These are phyloP conservation scores for Pissodes strobi DNA, from an alignment of 1,140 invertebrate species.

Conservation along the genomic window DNA sequence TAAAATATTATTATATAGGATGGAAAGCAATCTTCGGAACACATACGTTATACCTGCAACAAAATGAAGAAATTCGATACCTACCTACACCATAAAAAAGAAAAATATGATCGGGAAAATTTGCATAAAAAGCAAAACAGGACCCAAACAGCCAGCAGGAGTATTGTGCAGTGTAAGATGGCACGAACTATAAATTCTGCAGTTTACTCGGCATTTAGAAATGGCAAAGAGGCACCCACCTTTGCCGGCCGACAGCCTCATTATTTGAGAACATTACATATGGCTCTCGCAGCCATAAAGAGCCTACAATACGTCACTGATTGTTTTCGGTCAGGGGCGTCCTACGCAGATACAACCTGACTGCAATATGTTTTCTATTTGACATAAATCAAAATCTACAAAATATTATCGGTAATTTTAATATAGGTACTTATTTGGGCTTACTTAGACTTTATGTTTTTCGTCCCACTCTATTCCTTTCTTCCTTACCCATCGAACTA, in stretches of 20 bases:
- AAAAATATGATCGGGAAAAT: constrained; percentile 11
- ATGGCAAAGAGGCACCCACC: constrained; percentile 34
- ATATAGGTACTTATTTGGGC: no score
- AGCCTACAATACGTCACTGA: constrained; percentile 45
- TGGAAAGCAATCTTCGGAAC: no score
- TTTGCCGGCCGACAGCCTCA: constrained; percentile 44
- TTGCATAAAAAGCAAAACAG: constrained; percentile 26
- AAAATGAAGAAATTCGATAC: constrained; percentile 26
- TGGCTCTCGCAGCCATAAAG: constrained; percentile 41
- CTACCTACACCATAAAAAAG: constrained; percentile 6
- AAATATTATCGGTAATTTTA: no score
- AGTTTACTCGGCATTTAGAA: constrained; percentile 49
- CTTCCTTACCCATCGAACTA: no score
- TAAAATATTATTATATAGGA: no score
- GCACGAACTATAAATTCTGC: constrained; percentile 50
- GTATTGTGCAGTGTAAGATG: constrained; percentile 40
- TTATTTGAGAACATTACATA: constrained; percentile 55
- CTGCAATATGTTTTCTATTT: no score
- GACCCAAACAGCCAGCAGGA: constrained; percentile 16
- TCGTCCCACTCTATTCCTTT: no score
- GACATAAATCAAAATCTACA: no score
- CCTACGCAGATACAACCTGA: neutral
- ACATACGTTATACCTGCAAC: no score
- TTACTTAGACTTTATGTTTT: no score
- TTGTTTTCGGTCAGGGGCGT: constrained; percentile 22